Base-by-base conservation (phyloP, 2,113 vertebrate genomes). In the Sinocyclocheilus grahami region DNA sequence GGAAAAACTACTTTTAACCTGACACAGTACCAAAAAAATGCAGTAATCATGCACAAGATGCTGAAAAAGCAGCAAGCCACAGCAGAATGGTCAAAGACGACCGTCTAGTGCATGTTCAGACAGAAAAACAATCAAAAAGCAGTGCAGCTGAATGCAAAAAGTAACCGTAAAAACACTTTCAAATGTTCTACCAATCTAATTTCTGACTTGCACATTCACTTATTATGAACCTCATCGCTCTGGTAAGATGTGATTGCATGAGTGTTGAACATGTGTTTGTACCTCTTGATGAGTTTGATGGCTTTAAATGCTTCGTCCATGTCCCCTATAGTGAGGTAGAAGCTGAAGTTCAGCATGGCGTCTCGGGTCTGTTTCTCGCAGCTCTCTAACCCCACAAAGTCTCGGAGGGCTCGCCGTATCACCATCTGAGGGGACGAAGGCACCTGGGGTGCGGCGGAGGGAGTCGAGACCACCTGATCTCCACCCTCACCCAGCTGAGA, bases 261-360 rank as follows among this genome's bases (percentile, higher is more conserved):
- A 18, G 8, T 62, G 48, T 37, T 18, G 53, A 55, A 55, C 16
- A 6, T 14, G 51, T 2, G 51, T 55, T 16, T 55, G 13, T 92
- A 99, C 98, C 97, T 99, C 91, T 97, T 98, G 91, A 99, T 99
- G 92, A 99, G 96, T 89, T 97, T 99, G 93, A 99, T 99, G 5
- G 97, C 95, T 88, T 95, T 97, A 92, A 99, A 99, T 82, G 98
- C 98, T 87, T 99, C 97, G 0, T 99, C 97, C 97, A 99, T 98
- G 89, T 99, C 96, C 6, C 97, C 97, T 0, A 96, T 93, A 14
- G 97, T 96, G 86, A 98, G 93, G 83, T 95, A 96, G 93, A 97
- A 97, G 92, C 97, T 99, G 93, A 99, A 99, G 93, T 97, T 97
- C 30, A 99, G 95, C 94, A 99, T 94, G 84, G 98, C 97, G 0